Percentiles rank a stretch among this genome's conserved stretches.
phyloP scores from a whole-genome alignment of 2,797 vertebrate species.

The Synanceia verrucosa region DNA sequence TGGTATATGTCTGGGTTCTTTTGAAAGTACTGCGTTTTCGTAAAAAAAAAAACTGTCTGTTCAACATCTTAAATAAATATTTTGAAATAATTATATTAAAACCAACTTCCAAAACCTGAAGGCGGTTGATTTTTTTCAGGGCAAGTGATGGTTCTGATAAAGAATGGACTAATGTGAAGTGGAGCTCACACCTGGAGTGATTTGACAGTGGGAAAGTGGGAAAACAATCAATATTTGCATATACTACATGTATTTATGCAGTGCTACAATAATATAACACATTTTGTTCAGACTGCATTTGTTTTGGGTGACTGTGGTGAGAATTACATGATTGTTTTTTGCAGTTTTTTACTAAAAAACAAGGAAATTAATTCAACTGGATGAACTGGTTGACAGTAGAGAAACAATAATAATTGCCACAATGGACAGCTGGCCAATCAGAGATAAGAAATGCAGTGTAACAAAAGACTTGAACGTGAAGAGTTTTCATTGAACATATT shows the following conservation, averaged over 20 bases:
- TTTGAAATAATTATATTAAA: constrained; percentile 4
- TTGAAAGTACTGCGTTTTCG: not conserved
- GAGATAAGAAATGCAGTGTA: constrained; percentile 9
- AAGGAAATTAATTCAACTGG: not conserved
- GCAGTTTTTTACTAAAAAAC: not conserved
- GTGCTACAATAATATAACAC: constrained; percentile 18
- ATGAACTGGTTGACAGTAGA: not conserved
- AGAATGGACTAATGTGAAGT: not conserved
- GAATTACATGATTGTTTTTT: not conserved
- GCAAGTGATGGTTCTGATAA: not conserved
- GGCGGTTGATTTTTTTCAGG: not conserved
- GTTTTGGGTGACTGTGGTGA: constrained; percentile 7
- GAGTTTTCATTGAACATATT: not conserved
- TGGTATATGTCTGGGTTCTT: not conserved
- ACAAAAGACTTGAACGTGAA: not conserved
- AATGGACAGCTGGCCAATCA: constrained; percentile 14
- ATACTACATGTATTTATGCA: constrained; percentile 23
- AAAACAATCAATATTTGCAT: constrained; percentile 21
- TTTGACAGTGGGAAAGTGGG: not conserved
- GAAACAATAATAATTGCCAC: constrained; percentile 18
- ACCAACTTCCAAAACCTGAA: not conserved
- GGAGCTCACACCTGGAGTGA: not conserved
- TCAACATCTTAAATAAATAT: not conserved
- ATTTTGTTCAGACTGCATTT: constrained; percentile 15
- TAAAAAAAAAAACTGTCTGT: no score